Base-by-base conservation (phyloP, 2,113 vertebrate genomes). In the Xenopus laevis region DNA sequence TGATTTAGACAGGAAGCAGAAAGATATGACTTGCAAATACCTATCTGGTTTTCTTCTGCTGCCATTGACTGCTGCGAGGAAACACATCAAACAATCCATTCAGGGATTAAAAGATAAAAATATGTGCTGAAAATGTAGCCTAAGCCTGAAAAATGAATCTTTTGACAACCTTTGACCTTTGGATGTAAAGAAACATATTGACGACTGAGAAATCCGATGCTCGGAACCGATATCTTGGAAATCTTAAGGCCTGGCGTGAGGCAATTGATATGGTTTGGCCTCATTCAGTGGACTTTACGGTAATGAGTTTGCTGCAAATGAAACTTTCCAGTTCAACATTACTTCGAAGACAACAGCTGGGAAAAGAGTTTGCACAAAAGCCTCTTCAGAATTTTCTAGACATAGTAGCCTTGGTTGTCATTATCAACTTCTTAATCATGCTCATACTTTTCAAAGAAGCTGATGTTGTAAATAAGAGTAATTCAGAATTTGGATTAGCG, bases 391-490 rank as follows among this genome's bases (percentile, higher is more conserved):
- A 53, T 74, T 53, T 30, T 63, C 78, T 68, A 83, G 79, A 69
- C 79, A 74, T 46, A 50, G 69, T 77, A 78, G 79, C 71, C 79
- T 87, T 83, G 83, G 78, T 75, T 78, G 78, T 65, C 83, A 84
- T 86, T 83, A 83, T 72, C 65, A 78, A 79, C 65, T 79, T 74
- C 64, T 80, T 80, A 2, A 79, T 77, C 85, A 80, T 78, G 71
- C 30, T 78, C 81, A 83, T 86, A 80, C 81, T 79, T 79, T 71
- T 78, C 76, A 40, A 40, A 27, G 83, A 87, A 80, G 69, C 77
- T 78, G 59, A 78, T 81, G 84, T 84, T 85, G 83, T 87, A 84
- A 85, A 84, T 84, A 84, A 81, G 80, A 85, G 79, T 87, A 87
- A 87, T 88, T 86, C 86, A 84, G 82, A 82, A 84, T 50, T 86